Base-by-base conservation (phyloP, 92 coral and sea anemone species). In the Montipora capitata region DNA sequence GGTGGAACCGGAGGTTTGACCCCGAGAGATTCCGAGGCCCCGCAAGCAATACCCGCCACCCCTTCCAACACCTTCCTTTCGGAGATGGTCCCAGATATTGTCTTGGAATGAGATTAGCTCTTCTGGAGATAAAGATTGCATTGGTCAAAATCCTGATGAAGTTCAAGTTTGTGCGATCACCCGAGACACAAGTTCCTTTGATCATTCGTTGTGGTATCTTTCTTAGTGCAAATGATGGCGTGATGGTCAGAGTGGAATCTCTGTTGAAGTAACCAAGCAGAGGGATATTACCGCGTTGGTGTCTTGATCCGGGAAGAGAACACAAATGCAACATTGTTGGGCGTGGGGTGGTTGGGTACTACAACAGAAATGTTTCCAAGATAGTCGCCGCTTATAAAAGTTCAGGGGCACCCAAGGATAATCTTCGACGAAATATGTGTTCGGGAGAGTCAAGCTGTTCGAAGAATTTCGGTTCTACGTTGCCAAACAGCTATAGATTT, bases 71-170 rank as follows among this genome's bases (percentile, higher is more conserved):
- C 79, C 76, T 94, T 1, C 94, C 96, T 0, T 94, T 91, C 57
- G 94, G 96, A 40, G 94, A 89, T 14, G 96, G 96, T 63, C 96
- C 96, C 5, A 88, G 96, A 17, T 80, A 91, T 82, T 94, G 96
- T 84, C 91, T 94, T 52, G 96, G 94, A n/a, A 91, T 86, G 85
- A 80, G 89, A 44, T 86, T 91, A 49, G 95, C 96, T 5, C 71
- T 91, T 14, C 56, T 91, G 89, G 93, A 89, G 56, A 90, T 94
- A 81, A 91, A 88, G 86, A 68, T 82, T 27, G 78, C 92, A 64
- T 67, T 94, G 61, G 94, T 88, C 54, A 88, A 64, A 67, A 86
- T 88, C 58, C 54, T 94, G 92, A 76, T 85, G 71, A 91, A 85
- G 78, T 94, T 64, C 89, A 91, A 62, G 82, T 91, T 94, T 77